These are phyloP conservation scores for Plebejus argus DNA, from an alignment of 2,888 invertebrate species.

Conservation along the genomic window DNA sequence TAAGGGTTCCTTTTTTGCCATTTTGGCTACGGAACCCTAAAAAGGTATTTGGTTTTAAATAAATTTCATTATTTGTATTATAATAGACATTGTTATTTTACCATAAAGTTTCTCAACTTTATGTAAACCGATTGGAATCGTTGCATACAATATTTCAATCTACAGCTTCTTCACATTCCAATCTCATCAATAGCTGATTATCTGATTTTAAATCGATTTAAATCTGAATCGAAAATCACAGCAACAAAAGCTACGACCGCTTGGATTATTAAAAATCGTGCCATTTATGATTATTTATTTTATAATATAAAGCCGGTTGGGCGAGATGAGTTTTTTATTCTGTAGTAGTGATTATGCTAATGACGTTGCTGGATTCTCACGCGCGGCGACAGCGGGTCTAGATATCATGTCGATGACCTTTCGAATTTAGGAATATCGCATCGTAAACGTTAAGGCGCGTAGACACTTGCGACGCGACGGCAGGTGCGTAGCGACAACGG, in stretches of 20 bases:
- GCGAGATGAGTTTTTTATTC: conserved; percentile 55
- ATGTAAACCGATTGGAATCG: neutral
- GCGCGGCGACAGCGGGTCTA: conserved; percentile 72
- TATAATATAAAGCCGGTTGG: conserved; percentile 41
- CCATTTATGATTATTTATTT: conserved; percentile 18
- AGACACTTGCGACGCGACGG: neutral
- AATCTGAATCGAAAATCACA: neutral
- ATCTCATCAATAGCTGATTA: conserved; percentile 19
- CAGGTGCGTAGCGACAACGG: neutral
- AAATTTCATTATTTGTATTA: neutral
- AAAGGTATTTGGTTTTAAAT: too few relatives aligned
- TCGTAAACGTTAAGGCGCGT: neutral
- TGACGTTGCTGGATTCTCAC: conserved; percentile 64
- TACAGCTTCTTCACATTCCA: neutral
- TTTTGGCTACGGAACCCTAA: too few relatives aligned
- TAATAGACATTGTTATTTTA: neutral
- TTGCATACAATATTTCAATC: neutral
- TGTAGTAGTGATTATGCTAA: conserved; percentile 72
- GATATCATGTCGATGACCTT: conserved; percentile 60
- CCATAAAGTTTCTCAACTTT: neutral
- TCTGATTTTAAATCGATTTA: conserved; percentile 15
- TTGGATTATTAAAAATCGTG: conserved; percentile 24
- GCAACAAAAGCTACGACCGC: conserved; percentile 6
- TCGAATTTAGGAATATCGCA: conserved; percentile 44
- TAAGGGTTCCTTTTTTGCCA: too few relatives aligned